Conservation (phyloP, 2,888 invertebrate species). For the Lasioglossum marginatum region DNA sequence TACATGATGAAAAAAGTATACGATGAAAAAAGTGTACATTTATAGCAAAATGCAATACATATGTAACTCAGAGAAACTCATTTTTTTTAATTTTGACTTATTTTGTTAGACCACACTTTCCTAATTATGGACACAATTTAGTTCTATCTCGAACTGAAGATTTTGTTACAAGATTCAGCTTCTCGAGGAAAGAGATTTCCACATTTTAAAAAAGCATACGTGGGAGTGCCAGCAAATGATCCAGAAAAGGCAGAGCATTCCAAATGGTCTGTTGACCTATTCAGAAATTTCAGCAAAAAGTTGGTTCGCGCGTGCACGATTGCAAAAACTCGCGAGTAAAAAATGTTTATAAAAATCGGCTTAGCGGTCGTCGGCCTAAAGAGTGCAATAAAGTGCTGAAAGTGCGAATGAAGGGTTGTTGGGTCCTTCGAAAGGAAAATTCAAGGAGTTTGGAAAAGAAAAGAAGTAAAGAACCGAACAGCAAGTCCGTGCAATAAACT, state of each 20-base stretch:
- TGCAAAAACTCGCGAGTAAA: constrained; percentile 1
- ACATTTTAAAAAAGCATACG: background rate
- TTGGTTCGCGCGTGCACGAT: background rate
- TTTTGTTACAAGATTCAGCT: background rate
- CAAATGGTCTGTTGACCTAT: background rate
- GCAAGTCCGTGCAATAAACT: constrained; percentile 59
- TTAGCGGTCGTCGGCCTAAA: background rate
- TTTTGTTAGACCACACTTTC: too few species aligned
- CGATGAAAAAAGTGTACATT: too few species aligned
- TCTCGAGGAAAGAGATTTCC: background rate
- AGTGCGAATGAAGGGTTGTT: background rate
- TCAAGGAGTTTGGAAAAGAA: constrained; percentile 5
- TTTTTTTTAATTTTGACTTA: too few species aligned
- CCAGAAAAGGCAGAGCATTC: background rate
- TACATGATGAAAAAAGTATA: too few species aligned
- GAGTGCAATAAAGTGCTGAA: background rate
- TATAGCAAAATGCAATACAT: too few species aligned
- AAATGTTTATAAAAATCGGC: constrained; percentile 10
- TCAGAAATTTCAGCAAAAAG: background rate
- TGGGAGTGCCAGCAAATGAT: background rate
- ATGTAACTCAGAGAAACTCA: too few species aligned
- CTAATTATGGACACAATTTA: too few species aligned
- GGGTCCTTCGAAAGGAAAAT: background rate
- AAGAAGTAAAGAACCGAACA: background rate
- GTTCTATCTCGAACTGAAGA: too few species aligned